A percentile compares a stretch with the other conserved stretches of the same genome.
Conservation (phyloP, 1,140 invertebrate genomes). For the Drosophila repleta region DNA sequence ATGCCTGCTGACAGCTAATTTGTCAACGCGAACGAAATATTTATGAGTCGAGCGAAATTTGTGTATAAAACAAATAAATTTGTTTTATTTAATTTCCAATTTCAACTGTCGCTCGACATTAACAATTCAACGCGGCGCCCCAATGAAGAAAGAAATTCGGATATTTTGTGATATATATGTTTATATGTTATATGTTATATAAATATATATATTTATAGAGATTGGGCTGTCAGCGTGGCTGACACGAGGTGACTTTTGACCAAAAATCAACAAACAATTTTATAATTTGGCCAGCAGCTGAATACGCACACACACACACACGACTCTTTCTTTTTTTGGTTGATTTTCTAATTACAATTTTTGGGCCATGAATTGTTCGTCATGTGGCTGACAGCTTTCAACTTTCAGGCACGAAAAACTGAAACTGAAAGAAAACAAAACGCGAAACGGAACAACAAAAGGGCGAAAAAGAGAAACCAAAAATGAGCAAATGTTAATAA, state of each 20-base stretch:
- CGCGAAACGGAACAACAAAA: constrained; percentile 23
- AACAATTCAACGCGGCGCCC: background rate
- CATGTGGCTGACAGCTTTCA: constrained; percentile 59
- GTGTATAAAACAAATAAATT: background rate
- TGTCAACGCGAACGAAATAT: constrained; percentile 6
- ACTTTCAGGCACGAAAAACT: constrained; percentile 14
- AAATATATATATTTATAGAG: background rate
- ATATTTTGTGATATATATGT: background rate
- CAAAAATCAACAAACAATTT: constrained; percentile 64
- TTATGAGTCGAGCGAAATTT: background rate
- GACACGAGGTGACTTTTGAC: constrained; percentile 61
- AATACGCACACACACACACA: constrained; percentile 25
- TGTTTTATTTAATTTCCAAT: constrained; percentile 1
- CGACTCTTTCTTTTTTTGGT: constrained; percentile 32
- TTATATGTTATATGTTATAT: background rate
- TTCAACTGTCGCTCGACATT: background rate
- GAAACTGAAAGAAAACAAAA: constrained; percentile 10
- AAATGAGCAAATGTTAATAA: constrained; percentile 37
- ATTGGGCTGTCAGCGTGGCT: constrained; percentile 16
- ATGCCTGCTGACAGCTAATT: constrained; percentile 9
- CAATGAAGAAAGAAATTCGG: background rate
- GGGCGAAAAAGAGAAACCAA: constrained; percentile 16
- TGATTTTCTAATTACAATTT: constrained; percentile 75
- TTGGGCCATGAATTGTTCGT: constrained; percentile 54
- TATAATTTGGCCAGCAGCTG: constrained; percentile 43